A percentile compares a stretch with the other conserved stretches of the same genome.
phyloP scores from a whole-genome alignment of 2,113 vertebrate genomes.

The Anguilla japonica region DNA sequence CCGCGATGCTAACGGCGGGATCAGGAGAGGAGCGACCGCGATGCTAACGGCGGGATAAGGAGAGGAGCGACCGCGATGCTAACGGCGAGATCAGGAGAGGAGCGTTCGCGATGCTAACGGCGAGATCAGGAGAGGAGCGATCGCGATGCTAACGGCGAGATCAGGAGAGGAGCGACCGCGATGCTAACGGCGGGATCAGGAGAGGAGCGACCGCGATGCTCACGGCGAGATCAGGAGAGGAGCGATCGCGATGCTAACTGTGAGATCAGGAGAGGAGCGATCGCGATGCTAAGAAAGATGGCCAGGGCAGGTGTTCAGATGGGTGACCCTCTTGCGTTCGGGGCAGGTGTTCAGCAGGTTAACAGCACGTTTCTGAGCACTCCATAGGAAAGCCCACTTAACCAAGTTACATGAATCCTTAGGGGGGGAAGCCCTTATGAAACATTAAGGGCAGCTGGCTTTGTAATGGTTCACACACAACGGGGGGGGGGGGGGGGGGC shows the following conservation, averaged over 20 bases:
- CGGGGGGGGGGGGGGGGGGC: not conserved
- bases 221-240: not conserved
- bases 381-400: not conserved
- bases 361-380: not conserved
- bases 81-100: no score
- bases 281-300: not conserved
- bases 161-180: conserved; percentile 4
- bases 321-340: not conserved
- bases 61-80: conserved; percentile 4
- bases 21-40: conserved; percentile 9
- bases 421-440: not conserved
- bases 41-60: no score
- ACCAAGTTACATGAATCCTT: conserved; percentile 2
- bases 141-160: not conserved
- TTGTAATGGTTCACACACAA: not conserved
- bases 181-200: no score
- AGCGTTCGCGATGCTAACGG: conserved; percentile 9
- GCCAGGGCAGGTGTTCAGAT: not conserved
- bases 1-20: not conserved
- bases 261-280: conserved; percentile 1
- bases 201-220: conserved; percentile 4
- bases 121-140: conserved; percentile 1
- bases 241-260: conserved; percentile 5
- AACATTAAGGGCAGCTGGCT: not conserved
- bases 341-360: conserved; percentile 1